These are phyloP conservation scores for Caenorhabditis plicata DNA, from an alignment of 2,888 invertebrate species.

Conservation along the genomic window DNA sequence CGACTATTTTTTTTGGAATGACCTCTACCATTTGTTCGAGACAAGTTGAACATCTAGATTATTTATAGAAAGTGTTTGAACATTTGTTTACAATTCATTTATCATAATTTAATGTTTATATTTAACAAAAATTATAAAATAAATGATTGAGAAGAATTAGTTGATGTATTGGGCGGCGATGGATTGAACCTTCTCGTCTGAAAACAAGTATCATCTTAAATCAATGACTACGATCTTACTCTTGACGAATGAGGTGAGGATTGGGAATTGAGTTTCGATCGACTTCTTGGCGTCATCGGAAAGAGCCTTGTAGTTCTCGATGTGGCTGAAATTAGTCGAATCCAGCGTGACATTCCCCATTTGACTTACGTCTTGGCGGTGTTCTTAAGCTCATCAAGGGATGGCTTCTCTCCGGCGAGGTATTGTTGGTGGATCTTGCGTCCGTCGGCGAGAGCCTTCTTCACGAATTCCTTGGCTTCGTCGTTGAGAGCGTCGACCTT, in stretches of 20 bases:
- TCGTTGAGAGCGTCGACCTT: constrained; percentile 49
- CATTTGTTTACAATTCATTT: too few species aligned
- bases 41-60: too few species aligned
- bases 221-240: constrained; percentile 21
- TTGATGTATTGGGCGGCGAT: constrained; percentile 32
- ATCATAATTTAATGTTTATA: too few species aligned
- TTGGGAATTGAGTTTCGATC: constrained; percentile 55
- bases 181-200: constrained; percentile 36
- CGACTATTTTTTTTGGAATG: too few species aligned
- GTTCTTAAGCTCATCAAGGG: constrained; percentile 47
- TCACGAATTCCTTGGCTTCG: constrained; percentile 57
- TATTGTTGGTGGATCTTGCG: constrained; percentile 51
- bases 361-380: constrained; percentile 30
- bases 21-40: too few species aligned
- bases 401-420: constrained; percentile 56
- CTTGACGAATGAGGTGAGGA: constrained; percentile 56
- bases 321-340: too few species aligned
- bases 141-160: constrained; percentile 10
- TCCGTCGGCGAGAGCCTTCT: constrained; percentile 49
- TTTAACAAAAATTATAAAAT: too few species aligned
- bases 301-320: constrained; percentile 49
- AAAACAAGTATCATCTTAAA: constrained; percentile 6
- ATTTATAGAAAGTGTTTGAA: too few species aligned
- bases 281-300: constrained; percentile 53
- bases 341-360: too few species aligned